Evolutionary conservation across 2,113 vertebrate species (phyloP).

Genomic region (mouse (Mus musculus)): DNA sequence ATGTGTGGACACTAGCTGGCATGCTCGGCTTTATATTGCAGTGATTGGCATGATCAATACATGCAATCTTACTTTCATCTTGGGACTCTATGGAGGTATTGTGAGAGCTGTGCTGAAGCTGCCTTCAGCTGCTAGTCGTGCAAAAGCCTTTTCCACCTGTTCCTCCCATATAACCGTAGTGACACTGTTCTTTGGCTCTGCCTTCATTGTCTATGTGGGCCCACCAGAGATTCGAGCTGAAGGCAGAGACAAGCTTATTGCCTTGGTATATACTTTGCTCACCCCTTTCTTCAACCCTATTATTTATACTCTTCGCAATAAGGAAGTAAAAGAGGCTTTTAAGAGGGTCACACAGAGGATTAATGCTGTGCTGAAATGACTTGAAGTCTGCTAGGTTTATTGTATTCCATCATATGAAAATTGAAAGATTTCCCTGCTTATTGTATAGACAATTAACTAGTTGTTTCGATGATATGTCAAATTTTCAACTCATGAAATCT

Average conservation of each 20-base stretch:
- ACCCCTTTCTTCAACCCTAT: slow-evolving; percentile 69
- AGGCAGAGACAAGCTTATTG: slow-evolving; percentile 29
- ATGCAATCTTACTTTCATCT: slow-evolving; percentile 47
- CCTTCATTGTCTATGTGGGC: slow-evolving; percentile 66
- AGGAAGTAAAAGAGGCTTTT: slow-evolving; percentile 63
- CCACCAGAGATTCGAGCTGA: not conserved
- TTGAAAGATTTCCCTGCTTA: not conserved
- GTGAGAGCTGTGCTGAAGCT: slow-evolving; percentile 42
- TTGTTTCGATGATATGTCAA: not conserved
- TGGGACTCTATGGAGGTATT: slow-evolving; percentile 60
- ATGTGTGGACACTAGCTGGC: slow-evolving; percentile 68
- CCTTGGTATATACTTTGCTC: slow-evolving; percentile 59
- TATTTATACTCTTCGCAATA: slow-evolving; percentile 68
- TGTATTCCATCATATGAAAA: not conserved
- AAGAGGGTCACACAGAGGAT: not conserved
- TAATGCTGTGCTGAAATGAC: not conserved
- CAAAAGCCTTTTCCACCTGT: slow-evolving; percentile 69
- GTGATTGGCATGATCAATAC: slow-evolving; percentile 49
- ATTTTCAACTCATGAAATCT: not conserved
- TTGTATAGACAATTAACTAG: not conserved
- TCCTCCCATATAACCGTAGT: slow-evolving; percentile 65
- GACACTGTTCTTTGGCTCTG: slow-evolving; percentile 66
- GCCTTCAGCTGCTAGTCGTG: slow-evolving; percentile 33
- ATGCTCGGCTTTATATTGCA: not conserved
- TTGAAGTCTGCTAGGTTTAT: not conserved